Evolutionary conservation across 2,113 vertebrate genomes (phyloP), one percentile per base, ranked within the genome.

Genomic region (Hippoglossus stenolepis): DNA sequence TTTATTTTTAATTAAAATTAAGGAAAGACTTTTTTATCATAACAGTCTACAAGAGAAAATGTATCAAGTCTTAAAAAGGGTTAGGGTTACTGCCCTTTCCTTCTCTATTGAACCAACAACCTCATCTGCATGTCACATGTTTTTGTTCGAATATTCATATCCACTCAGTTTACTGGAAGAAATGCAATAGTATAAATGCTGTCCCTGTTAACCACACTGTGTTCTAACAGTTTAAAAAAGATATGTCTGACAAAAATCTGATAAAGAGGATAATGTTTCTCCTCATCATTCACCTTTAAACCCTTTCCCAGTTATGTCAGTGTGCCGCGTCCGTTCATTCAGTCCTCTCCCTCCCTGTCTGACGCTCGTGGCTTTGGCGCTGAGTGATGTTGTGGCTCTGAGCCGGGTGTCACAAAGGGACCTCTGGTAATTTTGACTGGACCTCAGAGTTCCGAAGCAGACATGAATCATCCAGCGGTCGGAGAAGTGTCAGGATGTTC

Each of bases 401-500:
- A 66, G 77, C 66, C 69, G 57, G 62, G 60, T 87, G 88, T 89
- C 77, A 80, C 70, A 71, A 35, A 20, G 70, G 71, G 72, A 74
- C 76, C 68, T 86, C 53, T 89, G 80, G 70, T 79, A 69, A 77
- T 87, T 83, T 83, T 63, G 82, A 65, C 78, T 21, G 24, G 77
- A 79, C 64, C 82, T 86, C 80, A 82, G 76, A 79, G 79, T 87
- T 85, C 69, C 57, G 11, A 81, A 53, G 89, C 70, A 76, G 85
- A 79, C 89, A 58, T 90, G 87, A 92, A 90, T 92, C 91, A 90
- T 80, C 28, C 35, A 12, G 86, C 43, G 68, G 83, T 86, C 57
- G 2, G 70, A 83, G 77, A 86, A 80, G 89, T 91, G 89, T 90
- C 85, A 90, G 57, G 80, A 91, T 86, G 84, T 87, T 83, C 85